phyloP scores from a whole-genome alignment of 2,888 invertebrate species.

The Ormyrus pomaceus region DNA sequence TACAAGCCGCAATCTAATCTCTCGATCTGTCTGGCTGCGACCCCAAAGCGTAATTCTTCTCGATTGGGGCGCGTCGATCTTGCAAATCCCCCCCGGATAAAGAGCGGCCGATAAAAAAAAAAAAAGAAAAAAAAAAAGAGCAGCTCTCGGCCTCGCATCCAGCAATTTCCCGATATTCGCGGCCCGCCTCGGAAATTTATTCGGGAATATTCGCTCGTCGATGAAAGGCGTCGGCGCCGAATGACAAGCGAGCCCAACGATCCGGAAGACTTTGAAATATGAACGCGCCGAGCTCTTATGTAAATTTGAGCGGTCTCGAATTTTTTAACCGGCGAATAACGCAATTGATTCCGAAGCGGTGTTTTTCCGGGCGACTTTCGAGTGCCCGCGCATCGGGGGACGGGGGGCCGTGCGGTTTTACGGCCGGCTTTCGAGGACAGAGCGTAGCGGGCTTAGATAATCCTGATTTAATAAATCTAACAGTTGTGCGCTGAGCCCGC shows the following conservation, averaged over 20 bases:
- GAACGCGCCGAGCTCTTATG: constrained; percentile 55
- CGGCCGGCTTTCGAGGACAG: constrained; percentile 26
- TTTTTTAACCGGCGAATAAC: too few species aligned
- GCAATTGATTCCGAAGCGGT: too few species aligned
- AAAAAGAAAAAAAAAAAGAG: constrained; percentile 1
- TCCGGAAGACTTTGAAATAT: constrained; percentile 68
- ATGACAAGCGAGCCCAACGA: constrained; percentile 71
- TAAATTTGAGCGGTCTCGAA: constrained; percentile 49
- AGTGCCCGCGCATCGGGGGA: neutral
- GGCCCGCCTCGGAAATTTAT: constrained; percentile 31
- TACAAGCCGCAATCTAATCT: constrained; percentile 42
- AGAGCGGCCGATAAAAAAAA: constrained; percentile 22
- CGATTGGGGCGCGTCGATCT: constrained; percentile 30
- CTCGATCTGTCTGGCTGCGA: constrained; percentile 20
- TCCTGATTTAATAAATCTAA: constrained; percentile 76
- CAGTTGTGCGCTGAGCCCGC: constrained; percentile 69
- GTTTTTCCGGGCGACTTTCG: constrained; percentile 4
- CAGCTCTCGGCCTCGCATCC: neutral
- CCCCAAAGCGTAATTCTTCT: constrained; percentile 47
- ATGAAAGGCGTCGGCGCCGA: constrained; percentile 59
- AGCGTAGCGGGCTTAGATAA: constrained; percentile 67
- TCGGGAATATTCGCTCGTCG: constrained; percentile 54
- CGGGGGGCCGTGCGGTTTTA: constrained; percentile 44
- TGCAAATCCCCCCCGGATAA: constrained; percentile 45
- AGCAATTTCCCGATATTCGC: neutral